Conservation (phyloP, 2,888 invertebrate species). For the Glomeris marginata region DNA sequence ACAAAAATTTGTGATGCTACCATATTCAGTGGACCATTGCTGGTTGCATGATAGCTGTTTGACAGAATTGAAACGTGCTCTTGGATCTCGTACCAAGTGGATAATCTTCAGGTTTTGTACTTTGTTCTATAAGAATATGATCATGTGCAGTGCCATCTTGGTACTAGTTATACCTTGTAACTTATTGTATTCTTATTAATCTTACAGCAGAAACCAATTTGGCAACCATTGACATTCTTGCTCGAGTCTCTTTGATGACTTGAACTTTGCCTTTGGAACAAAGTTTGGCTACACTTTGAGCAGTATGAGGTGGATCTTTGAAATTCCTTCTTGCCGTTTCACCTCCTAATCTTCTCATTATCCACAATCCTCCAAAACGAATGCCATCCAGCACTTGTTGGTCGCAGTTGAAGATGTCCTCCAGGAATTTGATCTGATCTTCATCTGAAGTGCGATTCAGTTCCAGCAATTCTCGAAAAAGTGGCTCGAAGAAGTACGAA, state of each 20-base stretch:
- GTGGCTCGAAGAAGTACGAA: constrained; percentile 14
- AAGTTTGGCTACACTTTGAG: background rate
- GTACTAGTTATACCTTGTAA: no score
- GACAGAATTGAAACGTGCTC: constrained; percentile 5
- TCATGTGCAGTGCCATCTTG: no score
- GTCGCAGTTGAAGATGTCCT: constrained; percentile 7
- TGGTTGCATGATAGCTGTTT: background rate
- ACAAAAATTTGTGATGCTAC: background rate
- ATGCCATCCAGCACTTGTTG: background rate
- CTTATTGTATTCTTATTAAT: no score
- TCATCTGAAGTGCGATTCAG: background rate
- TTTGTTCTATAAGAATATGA: no score
- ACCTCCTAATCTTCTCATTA: constrained; percentile 9
- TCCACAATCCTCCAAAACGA: background rate
- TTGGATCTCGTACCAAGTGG: constrained; percentile 9
- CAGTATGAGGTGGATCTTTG: background rate
- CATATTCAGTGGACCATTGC: background rate
- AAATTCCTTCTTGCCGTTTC: background rate
- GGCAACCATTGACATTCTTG: background rate
- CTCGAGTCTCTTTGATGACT: constrained; percentile 13
- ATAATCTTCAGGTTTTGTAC: constrained; percentile 3
- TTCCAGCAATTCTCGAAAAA: background rate
- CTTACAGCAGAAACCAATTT: no score
- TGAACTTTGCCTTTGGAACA: constrained; percentile 1
- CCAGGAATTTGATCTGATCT: background rate